These are phyloP conservation scores for Streblospio benedicti DNA, from an alignment of 1,140 invertebrate genomes.

Conservation along the genomic window DNA sequence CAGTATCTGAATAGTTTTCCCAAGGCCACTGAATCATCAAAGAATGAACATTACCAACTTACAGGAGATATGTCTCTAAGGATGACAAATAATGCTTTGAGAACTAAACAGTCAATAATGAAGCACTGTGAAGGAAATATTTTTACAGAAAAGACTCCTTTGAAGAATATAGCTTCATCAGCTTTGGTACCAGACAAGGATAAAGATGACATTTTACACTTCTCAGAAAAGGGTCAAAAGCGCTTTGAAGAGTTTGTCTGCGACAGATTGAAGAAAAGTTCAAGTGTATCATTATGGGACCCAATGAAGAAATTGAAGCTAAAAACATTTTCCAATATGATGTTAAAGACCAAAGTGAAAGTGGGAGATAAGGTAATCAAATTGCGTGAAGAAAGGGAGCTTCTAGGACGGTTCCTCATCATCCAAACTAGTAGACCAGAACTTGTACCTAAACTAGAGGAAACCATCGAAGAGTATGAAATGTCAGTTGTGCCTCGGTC, in stretches of 20 bases:
- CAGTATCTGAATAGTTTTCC: slow-evolving; percentile 5
- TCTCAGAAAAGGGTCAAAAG: neutral
- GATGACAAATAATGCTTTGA: neutral
- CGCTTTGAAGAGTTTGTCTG: neutral
- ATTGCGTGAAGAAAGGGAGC: neutral
- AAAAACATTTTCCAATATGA: neutral
- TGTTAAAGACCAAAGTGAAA: neutral
- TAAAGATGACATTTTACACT: neutral
- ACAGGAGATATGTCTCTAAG: neutral
- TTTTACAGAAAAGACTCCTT: neutral
- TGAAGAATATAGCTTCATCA: neutral
- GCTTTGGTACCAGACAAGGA: neutral
- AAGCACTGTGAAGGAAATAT: neutral
- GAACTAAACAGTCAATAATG: neutral
- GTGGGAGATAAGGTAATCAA: neutral
- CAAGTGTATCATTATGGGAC: neutral
- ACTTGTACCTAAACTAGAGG: neutral
- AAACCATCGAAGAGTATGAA: neutral
- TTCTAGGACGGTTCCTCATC: neutral
- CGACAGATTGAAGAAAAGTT: slow-evolving; percentile 3
- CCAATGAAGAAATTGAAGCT: slow-evolving; percentile 5
- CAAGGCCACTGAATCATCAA: neutral
- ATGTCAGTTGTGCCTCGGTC: neutral
- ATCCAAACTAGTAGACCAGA: neutral
- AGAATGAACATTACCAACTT: slow-evolving; percentile 5